Evolutionary conservation across 2,888 invertebrate genomes (phyloP).

Genomic region (Yponomeuta sedellus): DNA sequence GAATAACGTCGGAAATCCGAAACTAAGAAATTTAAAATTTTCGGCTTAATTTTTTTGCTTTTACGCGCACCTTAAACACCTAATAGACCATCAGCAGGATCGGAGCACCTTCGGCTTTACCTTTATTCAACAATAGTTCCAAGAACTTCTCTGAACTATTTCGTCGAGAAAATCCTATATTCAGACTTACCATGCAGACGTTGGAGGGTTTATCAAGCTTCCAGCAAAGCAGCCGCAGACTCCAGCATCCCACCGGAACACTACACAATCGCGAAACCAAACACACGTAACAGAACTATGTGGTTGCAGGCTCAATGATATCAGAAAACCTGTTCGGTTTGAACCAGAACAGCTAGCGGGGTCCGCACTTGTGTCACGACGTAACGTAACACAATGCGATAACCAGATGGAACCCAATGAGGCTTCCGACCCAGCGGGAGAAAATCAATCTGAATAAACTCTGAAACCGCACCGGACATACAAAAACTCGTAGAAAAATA

Average conservation of each 20-base stretch:
- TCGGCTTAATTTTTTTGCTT: too few relatives aligned
- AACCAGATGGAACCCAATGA: background rate
- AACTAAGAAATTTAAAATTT: too few relatives aligned
- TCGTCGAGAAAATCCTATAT: too few relatives aligned
- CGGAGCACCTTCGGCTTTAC: too few relatives aligned
- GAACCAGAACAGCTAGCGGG: constrained; percentile 3
- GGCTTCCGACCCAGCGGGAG: constrained; percentile 24
- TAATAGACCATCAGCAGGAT: too few relatives aligned
- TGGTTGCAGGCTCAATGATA: constrained; percentile 51
- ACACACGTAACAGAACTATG: constrained; percentile 33
- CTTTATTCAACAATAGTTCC: background rate
- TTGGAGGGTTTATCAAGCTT: background rate
- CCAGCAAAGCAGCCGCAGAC: background rate
- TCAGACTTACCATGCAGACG: background rate
- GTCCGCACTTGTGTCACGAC: constrained; percentile 10
- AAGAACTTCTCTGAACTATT: background rate
- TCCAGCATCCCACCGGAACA: background rate
- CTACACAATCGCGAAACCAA: background rate
- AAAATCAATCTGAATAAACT: constrained; percentile 41
- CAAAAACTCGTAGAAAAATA: constrained; percentile 49
- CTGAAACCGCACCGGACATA: constrained; percentile 23
- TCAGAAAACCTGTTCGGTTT: constrained; percentile 53
- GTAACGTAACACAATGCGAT: background rate
- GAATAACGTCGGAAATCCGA: too few relatives aligned
- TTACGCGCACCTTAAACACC: too few relatives aligned